A percentile compares a stretch with the other conserved stretches of the same genome.
phyloP scores from a whole-genome alignment of 2,888 invertebrate species.

The Rhyacophila evoluta region DNA sequence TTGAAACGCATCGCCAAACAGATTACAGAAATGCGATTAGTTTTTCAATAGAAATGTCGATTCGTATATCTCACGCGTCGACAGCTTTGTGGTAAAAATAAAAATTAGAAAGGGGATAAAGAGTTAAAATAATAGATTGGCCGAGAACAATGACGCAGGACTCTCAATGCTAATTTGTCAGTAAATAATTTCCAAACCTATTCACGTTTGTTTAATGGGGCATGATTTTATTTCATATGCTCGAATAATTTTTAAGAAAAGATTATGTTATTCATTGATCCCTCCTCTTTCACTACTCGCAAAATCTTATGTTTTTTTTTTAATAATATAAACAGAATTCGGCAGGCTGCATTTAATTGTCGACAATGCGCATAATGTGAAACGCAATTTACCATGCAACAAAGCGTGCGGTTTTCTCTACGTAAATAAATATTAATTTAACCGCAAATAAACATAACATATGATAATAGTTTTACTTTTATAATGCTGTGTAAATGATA shows the following conservation, averaged over 20 bases:
- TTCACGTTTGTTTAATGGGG: conserved; percentile 50
- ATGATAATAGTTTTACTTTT: too few relatives aligned
- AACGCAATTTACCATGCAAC: not conserved
- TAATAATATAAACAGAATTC: not conserved
- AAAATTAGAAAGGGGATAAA: conserved; percentile 39
- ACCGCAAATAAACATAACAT: too few relatives aligned
- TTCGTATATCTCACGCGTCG: conserved; percentile 48
- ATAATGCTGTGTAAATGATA: too few relatives aligned
- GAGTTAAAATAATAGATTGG: conserved; percentile 51
- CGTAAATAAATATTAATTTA: too few relatives aligned
- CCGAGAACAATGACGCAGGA: conserved; percentile 39
- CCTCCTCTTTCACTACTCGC: not conserved
- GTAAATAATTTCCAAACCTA: conserved; percentile 48
- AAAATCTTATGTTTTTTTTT: not conserved
- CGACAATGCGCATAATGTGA: not conserved
- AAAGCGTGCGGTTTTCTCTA: too few relatives aligned
- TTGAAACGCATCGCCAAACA: conserved; percentile 32
- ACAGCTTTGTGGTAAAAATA: conserved; percentile 36
- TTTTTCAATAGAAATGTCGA: conserved; percentile 38
- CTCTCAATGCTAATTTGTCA: conserved; percentile 52
- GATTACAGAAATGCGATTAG: conserved; percentile 27
- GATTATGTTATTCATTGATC: conserved; percentile 2
- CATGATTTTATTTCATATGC: conserved; percentile 46
- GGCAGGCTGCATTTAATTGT: not conserved
- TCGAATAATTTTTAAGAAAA: conserved; percentile 33